A percentile compares a stretch with the other conserved stretches of the same genome.
These are phyloP conservation scores for Dendroctonus valens DNA, from an alignment of 1,140 invertebrate species.

Conservation along the genomic window DNA sequence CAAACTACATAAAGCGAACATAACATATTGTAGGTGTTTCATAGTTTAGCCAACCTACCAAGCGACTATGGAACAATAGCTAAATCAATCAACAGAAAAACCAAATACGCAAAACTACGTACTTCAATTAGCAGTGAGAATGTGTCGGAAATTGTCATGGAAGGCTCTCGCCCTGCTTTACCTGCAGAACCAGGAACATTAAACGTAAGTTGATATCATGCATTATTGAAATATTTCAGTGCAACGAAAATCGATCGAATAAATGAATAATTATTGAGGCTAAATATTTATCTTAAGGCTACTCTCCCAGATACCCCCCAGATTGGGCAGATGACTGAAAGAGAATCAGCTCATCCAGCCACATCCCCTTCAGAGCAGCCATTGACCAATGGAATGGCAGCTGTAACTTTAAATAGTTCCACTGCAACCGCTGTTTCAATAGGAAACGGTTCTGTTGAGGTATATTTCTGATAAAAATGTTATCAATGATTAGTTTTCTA, in stretches of 20 bases:
- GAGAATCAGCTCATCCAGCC: constrained; percentile 81
- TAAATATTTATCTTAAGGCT: constrained; percentile 49
- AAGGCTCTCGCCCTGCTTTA: constrained; percentile 78
- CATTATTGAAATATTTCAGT: too few relatives aligned
- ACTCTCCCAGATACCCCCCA: constrained; percentile 74
- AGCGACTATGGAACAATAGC: constrained; percentile 88
- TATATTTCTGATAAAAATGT: constrained; percentile 9
- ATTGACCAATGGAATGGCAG: constrained; percentile 46
- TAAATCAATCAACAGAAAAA: constrained; percentile 72
- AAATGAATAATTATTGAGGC: background rate
- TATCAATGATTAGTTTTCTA: background rate
- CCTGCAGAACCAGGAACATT: constrained; percentile 89
- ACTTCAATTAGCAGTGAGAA: constrained; percentile 48
- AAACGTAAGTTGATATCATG: constrained; percentile 54
- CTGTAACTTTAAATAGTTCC: constrained; percentile 43
- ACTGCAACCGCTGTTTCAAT: constrained; percentile 36
- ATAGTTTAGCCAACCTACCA: constrained; percentile 92
- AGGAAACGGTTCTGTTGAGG: constrained; percentile 29
- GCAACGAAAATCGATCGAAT: background rate
- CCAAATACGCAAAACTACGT: constrained; percentile 33
- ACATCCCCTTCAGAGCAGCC: constrained; percentile 43
- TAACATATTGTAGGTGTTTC: constrained; percentile 66
- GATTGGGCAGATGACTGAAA: constrained; percentile 93
- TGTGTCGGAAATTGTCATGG: constrained; percentile 68
- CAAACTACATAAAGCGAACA: background rate